Percentiles rank a stretch among this genome's conserved stretches.
Conservation (phyloP, 2,888 invertebrate genomes). For the Linnaemya tessellans region DNA sequence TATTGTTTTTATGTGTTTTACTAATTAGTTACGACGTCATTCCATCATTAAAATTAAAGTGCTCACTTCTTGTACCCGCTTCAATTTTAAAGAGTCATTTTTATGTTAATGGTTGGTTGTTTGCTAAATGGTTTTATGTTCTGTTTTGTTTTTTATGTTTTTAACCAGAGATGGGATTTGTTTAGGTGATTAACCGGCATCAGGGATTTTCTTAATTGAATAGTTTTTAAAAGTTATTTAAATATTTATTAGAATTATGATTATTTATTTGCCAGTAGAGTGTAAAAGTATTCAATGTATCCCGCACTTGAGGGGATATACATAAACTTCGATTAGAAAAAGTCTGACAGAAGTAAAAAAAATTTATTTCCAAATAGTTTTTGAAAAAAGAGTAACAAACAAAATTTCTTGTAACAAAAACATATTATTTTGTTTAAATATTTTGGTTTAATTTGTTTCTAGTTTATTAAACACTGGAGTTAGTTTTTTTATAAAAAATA, state of each 20-base stretch:
- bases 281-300: background rate
- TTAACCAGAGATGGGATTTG: background rate
- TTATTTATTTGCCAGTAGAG: too few relatives aligned
- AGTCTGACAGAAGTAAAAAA: too few relatives aligned
- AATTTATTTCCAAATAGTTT: too few relatives aligned
- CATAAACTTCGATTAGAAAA: background rate
- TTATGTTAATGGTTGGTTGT: constrained; percentile 71
- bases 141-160: constrained; percentile 8
- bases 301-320: background rate
- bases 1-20: constrained; percentile 78
- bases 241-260: too few relatives aligned
- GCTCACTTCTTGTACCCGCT: constrained; percentile 66
- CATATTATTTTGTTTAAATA: too few relatives aligned
- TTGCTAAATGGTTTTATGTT: constrained; percentile 54
- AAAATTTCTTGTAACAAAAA: too few relatives aligned
- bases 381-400: too few relatives aligned
- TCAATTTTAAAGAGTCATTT: constrained; percentile 74
- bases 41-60: constrained; percentile 78
- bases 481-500: too few relatives aligned
- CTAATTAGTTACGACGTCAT: constrained; percentile 81
- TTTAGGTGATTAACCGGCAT: background rate
- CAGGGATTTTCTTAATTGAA: too few relatives aligned
- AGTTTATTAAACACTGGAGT: too few relatives aligned
- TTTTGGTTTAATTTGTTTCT: too few relatives aligned
- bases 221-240: too few relatives aligned